A percentile compares a stretch with the other conserved stretches of the same genome.
Conservation (phyloP, 2,797 vertebrate species). For the Aulostomus chinensis region DNA sequence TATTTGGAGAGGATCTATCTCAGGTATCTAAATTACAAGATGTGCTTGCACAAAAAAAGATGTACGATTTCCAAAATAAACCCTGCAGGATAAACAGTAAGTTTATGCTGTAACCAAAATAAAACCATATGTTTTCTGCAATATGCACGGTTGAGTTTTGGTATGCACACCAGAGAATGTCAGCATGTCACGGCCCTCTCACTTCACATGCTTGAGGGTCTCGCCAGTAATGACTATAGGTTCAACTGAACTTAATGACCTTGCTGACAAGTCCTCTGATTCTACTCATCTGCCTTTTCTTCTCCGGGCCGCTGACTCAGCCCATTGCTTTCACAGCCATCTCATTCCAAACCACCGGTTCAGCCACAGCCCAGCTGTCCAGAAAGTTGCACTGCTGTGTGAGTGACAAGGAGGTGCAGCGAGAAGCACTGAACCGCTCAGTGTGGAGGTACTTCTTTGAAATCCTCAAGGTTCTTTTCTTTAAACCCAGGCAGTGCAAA, state of each 20-base stretch:
- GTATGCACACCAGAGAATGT: constrained; percentile 9
- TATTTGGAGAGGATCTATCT: too few species aligned
- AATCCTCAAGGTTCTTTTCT: constrained; percentile 77
- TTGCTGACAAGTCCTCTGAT: constrained; percentile 48
- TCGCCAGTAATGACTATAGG: constrained; percentile 65
- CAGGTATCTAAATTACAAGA: too few species aligned
- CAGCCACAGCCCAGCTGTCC: constrained; percentile 74
- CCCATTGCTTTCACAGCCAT: constrained; percentile 62
- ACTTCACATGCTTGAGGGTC: constrained; percentile 36
- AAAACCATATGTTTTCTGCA: too few species aligned
- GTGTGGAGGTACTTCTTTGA: constrained; percentile 71
- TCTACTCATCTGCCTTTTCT: constrained; percentile 52
- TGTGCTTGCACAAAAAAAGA: too few species aligned
- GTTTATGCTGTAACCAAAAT: too few species aligned
- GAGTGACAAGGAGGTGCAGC: constrained; percentile 76
- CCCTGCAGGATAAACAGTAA: not conserved
- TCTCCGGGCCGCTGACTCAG: constrained; percentile 38
- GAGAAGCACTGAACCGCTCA: constrained; percentile 69
- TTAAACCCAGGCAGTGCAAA: constrained; percentile 68
- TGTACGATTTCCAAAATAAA: too few species aligned
- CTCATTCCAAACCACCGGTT: constrained; percentile 55
- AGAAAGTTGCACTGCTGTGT: constrained; percentile 58
- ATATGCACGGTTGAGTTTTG: too few species aligned
- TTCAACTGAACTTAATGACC: constrained; percentile 52
- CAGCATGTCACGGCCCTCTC: constrained; percentile 34